Evolutionary conservation across 2,888 invertebrate genomes (phyloP).

Genomic region (Orchesellides sinensis): DNA sequence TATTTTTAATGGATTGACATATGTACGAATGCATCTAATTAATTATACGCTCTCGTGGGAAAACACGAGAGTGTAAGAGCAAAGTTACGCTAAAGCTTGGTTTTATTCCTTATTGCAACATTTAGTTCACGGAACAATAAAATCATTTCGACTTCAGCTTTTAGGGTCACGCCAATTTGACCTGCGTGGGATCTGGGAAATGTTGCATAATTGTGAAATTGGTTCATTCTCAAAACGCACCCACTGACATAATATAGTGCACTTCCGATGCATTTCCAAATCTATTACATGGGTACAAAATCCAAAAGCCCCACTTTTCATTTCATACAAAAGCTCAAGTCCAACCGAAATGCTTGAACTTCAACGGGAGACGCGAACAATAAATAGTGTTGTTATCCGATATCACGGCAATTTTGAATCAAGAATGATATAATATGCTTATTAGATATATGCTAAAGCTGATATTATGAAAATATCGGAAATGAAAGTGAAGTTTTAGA

Average conservation of each 20-base stretch:
- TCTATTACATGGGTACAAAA: too few relatives aligned
- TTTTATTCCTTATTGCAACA: neutral
- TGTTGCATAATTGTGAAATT: conserved; percentile 29
- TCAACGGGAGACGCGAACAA: too few relatives aligned
- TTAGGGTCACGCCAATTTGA: conserved; percentile 16
- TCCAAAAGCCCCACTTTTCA: too few relatives aligned
- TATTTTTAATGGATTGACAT: neutral
- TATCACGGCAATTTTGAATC: too few relatives aligned
- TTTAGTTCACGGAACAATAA: neutral
- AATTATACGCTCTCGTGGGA: conserved; percentile 20
- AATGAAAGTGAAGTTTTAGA: too few relatives aligned
- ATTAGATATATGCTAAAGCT: too few relatives aligned
- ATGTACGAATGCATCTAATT: neutral
- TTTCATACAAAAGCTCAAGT: too few relatives aligned
- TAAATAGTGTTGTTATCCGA: too few relatives aligned
- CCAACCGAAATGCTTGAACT: too few relatives aligned
- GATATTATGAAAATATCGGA: too few relatives aligned
- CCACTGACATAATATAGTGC: neutral
- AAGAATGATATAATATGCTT: too few relatives aligned
- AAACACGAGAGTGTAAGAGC: conserved; percentile 8
- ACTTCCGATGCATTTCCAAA: conserved; percentile 35
- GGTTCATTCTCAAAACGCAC: neutral
- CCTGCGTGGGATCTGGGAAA: conserved; percentile 51
- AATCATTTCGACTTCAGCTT: neutral
- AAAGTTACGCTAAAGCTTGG: neutral